phyloP scores from a whole-genome alignment of 1,140 invertebrate species.

The Cydia amplana region DNA sequence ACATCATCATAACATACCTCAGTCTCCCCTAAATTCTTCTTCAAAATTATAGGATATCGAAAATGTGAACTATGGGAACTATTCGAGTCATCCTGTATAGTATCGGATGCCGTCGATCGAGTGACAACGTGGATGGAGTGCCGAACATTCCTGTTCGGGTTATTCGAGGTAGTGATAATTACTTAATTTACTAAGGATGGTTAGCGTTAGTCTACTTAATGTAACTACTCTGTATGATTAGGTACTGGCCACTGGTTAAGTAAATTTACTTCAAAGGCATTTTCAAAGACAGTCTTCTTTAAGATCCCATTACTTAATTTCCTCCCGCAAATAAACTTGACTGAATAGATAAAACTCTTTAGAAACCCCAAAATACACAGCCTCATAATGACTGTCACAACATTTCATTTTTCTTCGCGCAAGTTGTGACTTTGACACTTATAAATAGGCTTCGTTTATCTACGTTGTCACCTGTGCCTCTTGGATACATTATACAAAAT shows the following conservation, averaged over 20 bases:
- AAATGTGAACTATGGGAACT: conserved; percentile 26
- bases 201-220: background rate
- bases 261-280: background rate
- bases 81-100: conserved; percentile 18
- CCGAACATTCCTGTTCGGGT: conserved; percentile 16
- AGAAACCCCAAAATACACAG: conserved; percentile 5
- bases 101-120: conserved; percentile 19
- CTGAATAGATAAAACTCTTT: background rate
- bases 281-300: background rate
- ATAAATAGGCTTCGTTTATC: conserved; percentile 61
- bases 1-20: background rate
- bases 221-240: background rate
- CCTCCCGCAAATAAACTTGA: conserved; percentile 1
- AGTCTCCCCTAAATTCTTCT: conserved; percentile 4
- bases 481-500: conserved; percentile 38
- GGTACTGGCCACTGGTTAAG: too few relatives aligned
- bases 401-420: conserved; percentile 29
- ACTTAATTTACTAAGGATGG: conserved; percentile 12
- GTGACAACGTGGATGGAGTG: conserved; percentile 26
- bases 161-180: conserved; percentile 22
- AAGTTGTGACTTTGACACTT: conserved; percentile 55
- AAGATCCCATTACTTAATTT: background rate
- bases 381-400: conserved; percentile 36
- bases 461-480: conserved; percentile 50
- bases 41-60: conserved; percentile 24